Evolutionary conservation across 2,888 invertebrate genomes (phyloP).

Genomic region (Lycia hirtaria): DNA sequence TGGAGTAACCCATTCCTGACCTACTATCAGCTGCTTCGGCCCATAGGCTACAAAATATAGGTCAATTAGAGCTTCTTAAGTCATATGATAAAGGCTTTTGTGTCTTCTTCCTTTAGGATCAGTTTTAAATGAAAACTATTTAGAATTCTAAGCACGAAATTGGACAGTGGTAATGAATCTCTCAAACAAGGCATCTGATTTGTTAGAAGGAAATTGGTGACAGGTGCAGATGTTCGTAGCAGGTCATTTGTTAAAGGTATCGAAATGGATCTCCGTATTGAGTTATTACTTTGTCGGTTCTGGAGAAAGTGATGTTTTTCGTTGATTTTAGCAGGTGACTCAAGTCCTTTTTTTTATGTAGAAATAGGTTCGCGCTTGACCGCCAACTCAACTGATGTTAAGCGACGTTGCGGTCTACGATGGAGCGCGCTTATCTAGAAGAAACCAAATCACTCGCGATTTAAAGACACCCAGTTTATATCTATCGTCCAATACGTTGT

Average conservation of each 20-base stretch:
- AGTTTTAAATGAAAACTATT: conserved; percentile 9
- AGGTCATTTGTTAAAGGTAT: conserved; percentile 60
- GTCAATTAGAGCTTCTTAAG: conserved; percentile 61
- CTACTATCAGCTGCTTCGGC: conserved; percentile 77
- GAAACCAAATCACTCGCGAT: too few species aligned
- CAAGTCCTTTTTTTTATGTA: background rate
- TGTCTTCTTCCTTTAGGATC: background rate
- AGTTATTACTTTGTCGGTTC: conserved; percentile 65
- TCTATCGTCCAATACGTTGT: too few species aligned
- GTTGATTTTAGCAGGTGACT: conserved; percentile 35
- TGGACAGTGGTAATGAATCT: conserved; percentile 69
- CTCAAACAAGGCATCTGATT: conserved; percentile 67
- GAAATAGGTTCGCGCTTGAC: too few species aligned
- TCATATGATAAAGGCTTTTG: background rate
- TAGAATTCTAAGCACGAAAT: conserved; percentile 49
- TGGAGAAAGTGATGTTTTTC: conserved; percentile 50
- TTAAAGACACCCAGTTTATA: too few species aligned
- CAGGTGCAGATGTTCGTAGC: conserved; percentile 62
- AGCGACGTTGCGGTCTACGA: too few species aligned
- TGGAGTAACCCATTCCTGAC: conserved; percentile 72
- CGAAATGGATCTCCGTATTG: conserved; percentile 56
- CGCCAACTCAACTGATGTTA: too few species aligned
- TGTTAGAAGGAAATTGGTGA: conserved; percentile 66
- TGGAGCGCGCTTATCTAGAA: too few species aligned
- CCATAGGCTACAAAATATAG: conserved; percentile 77